Evolutionary conservation across 2,113 vertebrate species (phyloP), one percentile per base, ranked within the genome.

Genomic region (Ploceus nigricollis): DNA sequence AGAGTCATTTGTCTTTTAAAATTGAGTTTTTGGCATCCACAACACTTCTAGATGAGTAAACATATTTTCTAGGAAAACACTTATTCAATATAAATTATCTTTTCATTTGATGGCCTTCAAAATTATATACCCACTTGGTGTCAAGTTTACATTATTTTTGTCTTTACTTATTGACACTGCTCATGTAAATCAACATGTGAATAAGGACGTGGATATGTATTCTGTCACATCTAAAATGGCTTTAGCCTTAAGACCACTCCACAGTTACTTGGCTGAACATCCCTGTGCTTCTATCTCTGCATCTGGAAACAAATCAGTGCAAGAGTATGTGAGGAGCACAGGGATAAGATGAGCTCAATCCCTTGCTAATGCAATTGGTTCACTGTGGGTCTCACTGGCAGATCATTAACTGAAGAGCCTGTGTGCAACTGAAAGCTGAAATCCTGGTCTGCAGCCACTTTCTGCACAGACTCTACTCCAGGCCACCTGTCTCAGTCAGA

Each of bases 21-120:
- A 70, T 75, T 44, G 58, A 81, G 44, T 2, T 83, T 97, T 85
- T 94, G 79, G 35, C 80, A 92, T 48, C 69, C 68, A 57, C 47
- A 57, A 75, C 15, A 6, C 47, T 87, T 70, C 13, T 7, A 72
- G 68, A 19, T 18, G 78, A 93, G 66, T 60, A 66, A 93, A 64
- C n/a, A 69, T 69, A 24, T 53, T 17, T 94, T 92, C 48, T 77
- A 73, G 63, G 42, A 39, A 92, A 69, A 66, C 9, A 22, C 31
- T 47, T 51, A 25, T 10, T 68, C 18, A 16, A 6, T 39, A 39
- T 79, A 64, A 47, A 57, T 93, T 90, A 23, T 53, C 19, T 53
- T 76, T 84, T 91, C 12, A 53, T 44, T 60, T 79, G 45, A 44
- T 4, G 3, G n/a, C 7, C 42, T 80, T 58, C 42, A 87, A 71